Base-by-base conservation (phyloP, 2,797 vertebrate genomes). In the Dendrocincla fuliginosa region DNA sequence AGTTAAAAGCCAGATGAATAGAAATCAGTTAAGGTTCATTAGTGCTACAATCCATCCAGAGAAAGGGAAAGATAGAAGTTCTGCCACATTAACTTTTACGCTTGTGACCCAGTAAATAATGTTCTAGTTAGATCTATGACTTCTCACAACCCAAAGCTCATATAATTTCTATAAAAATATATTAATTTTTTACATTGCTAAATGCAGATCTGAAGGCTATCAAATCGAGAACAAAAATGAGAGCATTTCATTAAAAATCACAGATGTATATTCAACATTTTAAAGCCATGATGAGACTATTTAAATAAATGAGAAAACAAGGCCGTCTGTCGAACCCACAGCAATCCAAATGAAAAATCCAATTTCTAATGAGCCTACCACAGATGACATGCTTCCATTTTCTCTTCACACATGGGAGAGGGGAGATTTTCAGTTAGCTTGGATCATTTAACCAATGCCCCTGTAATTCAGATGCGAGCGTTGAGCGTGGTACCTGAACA, bases 61-160 rank as follows among this genome's bases (percentile, higher is more conserved):
- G 97, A 98, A 98, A 98, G 96, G 96, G 97, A 97, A 95, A 98
- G 98, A 98, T 82, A 97, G 97, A 97, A 98, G 98, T 98, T 98
- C 97, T 98, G 98, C 96, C 98, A 98, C 98, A 98, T 99, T 99
- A 98, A 98, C 98, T 99, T 99, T 98, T 98, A 98, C 77, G 96
- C 98, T 98, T 98, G 96, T 98, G 98, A 98, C 97, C 98, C 93
- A 95, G 98, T 99, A 99, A 99, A 99, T 99, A 98, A 98, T 98
- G 97, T 98, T 98, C 98, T 97, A 97, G 97, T 98, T 98, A 98
- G 95, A 97, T 97, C 95, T 95, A 91, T 96, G 97, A 96, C 97
- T 97, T 95, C 97, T 94, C 97, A 89, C 96, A 97, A 95, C 87
- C 56, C 82, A 70, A 76, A 94, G 56, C 81, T 96, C 78, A 94